Conservation (phyloP, 1,140 invertebrate species). For the Vanessa tameamea region DNA sequence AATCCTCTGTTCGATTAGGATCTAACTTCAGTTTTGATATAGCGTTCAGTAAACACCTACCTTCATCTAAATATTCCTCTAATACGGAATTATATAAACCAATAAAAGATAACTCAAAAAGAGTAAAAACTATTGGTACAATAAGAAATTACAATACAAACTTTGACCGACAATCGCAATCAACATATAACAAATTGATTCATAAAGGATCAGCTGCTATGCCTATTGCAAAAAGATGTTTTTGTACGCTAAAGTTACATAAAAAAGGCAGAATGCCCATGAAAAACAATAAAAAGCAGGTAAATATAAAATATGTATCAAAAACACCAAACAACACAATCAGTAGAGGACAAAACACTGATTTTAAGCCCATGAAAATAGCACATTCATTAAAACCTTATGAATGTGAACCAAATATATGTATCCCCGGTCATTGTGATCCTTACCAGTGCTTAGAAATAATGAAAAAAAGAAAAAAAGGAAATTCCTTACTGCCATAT, state of each 20-base stretch:
- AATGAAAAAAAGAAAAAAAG: constrained; percentile 31
- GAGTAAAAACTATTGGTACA: constrained; percentile 17
- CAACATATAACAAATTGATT: background rate
- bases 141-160: constrained; percentile 18
- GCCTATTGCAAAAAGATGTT: constrained; percentile 38
- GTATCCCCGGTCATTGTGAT: constrained; percentile 41
- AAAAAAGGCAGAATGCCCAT: constrained; percentile 37
- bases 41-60: constrained; percentile 46
- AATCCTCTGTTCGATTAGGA: constrained; percentile 35
- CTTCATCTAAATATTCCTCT: constrained; percentile 6
- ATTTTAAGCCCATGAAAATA: constrained; percentile 17
- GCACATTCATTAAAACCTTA: constrained; percentile 31
- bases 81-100: constrained; percentile 10
- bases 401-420: constrained; percentile 49
- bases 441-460: constrained; percentile 41
- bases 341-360: constrained; percentile 37
- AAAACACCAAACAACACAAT: constrained; percentile 9
- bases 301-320: background rate
- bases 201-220: constrained; percentile 28
- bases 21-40: constrained; percentile 50
- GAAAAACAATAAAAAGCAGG: background rate
- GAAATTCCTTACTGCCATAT: constrained; percentile 33
- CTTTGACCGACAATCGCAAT: constrained; percentile 31
- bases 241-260: constrained; percentile 49
- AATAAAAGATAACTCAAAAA: constrained; percentile 10